A percentile compares a stretch with the other conserved stretches of the same genome.
phyloP scores from a whole-genome alignment of 2,797 vertebrate species.

The Furcifer pardalis region DNA sequence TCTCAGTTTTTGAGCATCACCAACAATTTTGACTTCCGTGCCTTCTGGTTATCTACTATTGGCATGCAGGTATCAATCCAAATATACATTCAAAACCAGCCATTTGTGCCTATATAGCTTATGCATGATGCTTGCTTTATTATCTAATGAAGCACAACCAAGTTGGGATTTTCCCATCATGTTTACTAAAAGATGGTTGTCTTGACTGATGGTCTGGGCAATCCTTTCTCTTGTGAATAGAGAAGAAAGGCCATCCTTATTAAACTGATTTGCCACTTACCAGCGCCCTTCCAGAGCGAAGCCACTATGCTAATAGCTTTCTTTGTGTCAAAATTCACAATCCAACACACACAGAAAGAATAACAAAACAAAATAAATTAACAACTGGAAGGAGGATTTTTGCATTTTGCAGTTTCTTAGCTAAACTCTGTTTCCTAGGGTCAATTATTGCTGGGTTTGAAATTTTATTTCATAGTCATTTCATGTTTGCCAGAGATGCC shows the following conservation, averaged over 20 bases:
- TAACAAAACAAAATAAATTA: conserved; percentile 16
- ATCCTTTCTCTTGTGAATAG: not conserved
- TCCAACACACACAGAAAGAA: not conserved
- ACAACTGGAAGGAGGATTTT: not conserved
- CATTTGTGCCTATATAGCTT: conserved; percentile 16
- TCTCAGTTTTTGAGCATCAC: not conserved
- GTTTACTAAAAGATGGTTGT: not conserved
- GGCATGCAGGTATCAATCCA: not conserved
- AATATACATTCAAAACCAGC: conserved; percentile 13
- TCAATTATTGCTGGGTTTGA: not conserved
- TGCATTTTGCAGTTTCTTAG: not conserved
- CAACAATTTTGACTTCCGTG: conserved; percentile 7
- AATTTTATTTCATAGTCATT: not conserved
- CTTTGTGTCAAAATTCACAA: not conserved
- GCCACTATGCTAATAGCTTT: not conserved
- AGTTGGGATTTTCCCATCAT: conserved; percentile 44
- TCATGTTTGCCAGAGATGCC: not conserved
- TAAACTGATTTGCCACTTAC: not conserved
- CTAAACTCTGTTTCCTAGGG: conserved; percentile 4
- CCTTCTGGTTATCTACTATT: not conserved
- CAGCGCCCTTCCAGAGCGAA: not conserved
- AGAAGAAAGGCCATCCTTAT: not conserved
- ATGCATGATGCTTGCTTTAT: not conserved
- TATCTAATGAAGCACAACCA: conserved; percentile 21
- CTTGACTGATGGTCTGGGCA: rapidly evolving